Conservation (phyloP, 1,140 invertebrate genomes). For the Dufourea novaeangliae region DNA sequence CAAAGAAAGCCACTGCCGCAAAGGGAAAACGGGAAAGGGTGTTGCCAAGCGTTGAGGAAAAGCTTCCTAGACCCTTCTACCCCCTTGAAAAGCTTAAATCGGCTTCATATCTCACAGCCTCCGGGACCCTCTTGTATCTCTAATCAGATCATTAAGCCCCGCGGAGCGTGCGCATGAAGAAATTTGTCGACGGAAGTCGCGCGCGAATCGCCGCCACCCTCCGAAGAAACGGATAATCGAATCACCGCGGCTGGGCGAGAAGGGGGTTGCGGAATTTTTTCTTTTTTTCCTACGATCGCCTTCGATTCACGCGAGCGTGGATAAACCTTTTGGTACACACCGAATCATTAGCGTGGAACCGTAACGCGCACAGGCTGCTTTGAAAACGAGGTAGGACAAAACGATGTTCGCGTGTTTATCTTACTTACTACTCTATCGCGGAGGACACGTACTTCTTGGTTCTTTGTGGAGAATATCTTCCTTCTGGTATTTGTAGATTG, state of each 20-base stretch:
- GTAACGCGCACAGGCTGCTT: too few species aligned
- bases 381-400: not conserved
- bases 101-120: constrained; percentile 62
- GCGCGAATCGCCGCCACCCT: constrained; percentile 1
- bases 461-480: too few species aligned
- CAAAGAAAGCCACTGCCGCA: constrained; percentile 12
- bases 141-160: constrained; percentile 70
- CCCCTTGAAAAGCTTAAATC: constrained; percentile 69
- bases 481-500: too few species aligned
- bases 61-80: constrained; percentile 50
- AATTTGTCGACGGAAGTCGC: constrained; percentile 28
- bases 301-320: not conserved
- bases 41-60: constrained; percentile 63
- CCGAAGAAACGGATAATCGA: constrained; percentile 44
- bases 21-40: constrained; percentile 49
- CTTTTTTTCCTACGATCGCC: not conserved
- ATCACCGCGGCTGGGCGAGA: constrained; percentile 15
- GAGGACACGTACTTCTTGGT: too few species aligned
- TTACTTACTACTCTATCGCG: too few species aligned
- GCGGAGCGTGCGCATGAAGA: constrained; percentile 55
- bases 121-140: constrained; percentile 60
- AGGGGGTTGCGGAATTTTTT: not conserved
- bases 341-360: constrained; percentile 16
- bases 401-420: too few species aligned
- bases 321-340: constrained; percentile 12